Evolutionary conservation across 1,140 invertebrate genomes (phyloP), one percentile per base, ranked within the genome.

Genomic region (Ceratoteleas bidentatus): DNA sequence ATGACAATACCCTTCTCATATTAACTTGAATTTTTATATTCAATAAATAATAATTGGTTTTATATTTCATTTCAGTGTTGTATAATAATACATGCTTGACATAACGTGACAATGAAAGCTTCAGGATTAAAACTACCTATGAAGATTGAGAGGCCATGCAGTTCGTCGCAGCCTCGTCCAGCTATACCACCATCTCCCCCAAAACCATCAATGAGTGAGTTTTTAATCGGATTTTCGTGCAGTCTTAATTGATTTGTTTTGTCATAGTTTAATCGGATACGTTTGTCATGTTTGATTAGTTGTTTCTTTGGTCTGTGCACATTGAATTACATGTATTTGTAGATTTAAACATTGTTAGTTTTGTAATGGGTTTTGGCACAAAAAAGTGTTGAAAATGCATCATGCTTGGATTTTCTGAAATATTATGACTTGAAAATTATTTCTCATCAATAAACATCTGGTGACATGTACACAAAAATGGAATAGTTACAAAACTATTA

Each of bases 131-230:
- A 83, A 69, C 79, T 70, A 61, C 83, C 83, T 68, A 82, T 82
- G 76, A 84, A 84, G 61, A 84, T 84, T 9, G 83, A 82, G 62
- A 78, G 83, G 43, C 83, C 83, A 60, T 82, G 83, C 66, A 84
- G 83, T 82, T 75, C 83, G 8, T 65, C 58, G 6, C 83, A 78
- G 47, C 83, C 83, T 69, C 79, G 79, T 58, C 83, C 78, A 74
- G 83, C 78, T 50, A 43, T 84, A 65, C 83, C 83, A 72, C 58
- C 83, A 4, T 79, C 83, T 60, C 60, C 83, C 11, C 78, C 74
- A 16, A 84, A 81, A 70, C 45, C 83, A 79, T 76, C 75, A 68
- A 75, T 81, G 79, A 81, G 83, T 84, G 36, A 81, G 78, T 76
- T 60, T 16, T 16, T 38, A 13, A 32, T n/a, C n/a, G n/a, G n/a